Evolutionary conservation across 2,888 invertebrate species (phyloP).

Genomic region (Peribatodes rhomboidaria): DNA sequence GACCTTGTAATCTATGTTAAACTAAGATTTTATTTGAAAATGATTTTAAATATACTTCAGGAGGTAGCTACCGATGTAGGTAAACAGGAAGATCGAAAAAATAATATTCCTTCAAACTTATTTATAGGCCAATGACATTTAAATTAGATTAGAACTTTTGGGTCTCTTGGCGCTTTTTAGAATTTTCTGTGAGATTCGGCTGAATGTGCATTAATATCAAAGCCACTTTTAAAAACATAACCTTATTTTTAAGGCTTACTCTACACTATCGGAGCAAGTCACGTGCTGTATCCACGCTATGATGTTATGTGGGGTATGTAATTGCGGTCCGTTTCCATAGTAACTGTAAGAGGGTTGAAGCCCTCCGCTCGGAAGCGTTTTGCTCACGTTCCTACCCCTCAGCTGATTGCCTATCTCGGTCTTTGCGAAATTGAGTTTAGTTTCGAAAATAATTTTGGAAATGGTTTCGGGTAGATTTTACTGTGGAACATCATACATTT

Average conservation of each 20-base stretch:
- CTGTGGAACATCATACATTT: neutral
- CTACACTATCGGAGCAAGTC: conserved; percentile 36
- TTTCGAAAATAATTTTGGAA: conserved; percentile 19
- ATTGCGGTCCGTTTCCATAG: conserved; percentile 75
- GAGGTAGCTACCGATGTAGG: too few species aligned
- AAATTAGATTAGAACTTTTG: neutral
- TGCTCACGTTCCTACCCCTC: conserved; percentile 62
- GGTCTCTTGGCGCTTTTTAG: neutral
- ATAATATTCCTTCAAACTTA: neutral
- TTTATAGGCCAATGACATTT: conserved; percentile 1
- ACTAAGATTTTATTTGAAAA: too few species aligned
- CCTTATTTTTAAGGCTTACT: conserved; percentile 24
- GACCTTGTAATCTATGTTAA: too few species aligned
- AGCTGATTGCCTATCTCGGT: conserved; percentile 68
- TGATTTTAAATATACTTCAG: too few species aligned
- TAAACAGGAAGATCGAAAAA: neutral
- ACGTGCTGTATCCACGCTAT: conserved; percentile 53
- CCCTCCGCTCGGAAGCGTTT: conserved; percentile 59
- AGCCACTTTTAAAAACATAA: conserved; percentile 11
- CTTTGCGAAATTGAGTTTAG: conserved; percentile 59
- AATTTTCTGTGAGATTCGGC: neutral
- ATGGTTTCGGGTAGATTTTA: neutral
- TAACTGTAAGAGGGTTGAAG: conserved; percentile 77
- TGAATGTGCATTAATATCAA: neutral
- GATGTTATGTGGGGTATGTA: conserved; percentile 68